Conservation (phyloP, 2,888 invertebrate genomes). For the Thalpophila matura region DNA sequence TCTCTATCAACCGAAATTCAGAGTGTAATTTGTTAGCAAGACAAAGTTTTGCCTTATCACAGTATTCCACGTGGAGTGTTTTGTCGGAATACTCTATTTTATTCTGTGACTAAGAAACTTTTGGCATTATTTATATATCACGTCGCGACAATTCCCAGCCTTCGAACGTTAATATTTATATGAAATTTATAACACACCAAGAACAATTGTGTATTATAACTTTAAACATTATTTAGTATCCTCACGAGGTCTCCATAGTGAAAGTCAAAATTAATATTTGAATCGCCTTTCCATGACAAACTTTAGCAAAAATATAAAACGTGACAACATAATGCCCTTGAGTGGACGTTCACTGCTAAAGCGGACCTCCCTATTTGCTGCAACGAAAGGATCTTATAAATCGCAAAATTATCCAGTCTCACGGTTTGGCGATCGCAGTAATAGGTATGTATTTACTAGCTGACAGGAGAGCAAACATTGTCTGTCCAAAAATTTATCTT, state of each 20-base stretch:
- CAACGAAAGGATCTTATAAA: slow-evolving; percentile 3
- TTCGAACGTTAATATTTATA: slow-evolving; percentile 43
- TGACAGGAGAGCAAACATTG: no score
- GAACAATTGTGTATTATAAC: slow-evolving; percentile 1
- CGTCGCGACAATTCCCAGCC: slow-evolving; percentile 39
- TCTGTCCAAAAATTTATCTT: no score
- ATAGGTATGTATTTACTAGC: no score
- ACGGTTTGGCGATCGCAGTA: no score
- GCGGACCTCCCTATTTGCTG: not conserved
- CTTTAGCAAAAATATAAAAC: not conserved
- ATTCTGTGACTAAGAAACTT: slow-evolving; percentile 70
- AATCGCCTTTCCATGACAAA: slow-evolving; percentile 1
- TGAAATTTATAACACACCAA: slow-evolving; percentile 20
- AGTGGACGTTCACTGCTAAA: not conserved
- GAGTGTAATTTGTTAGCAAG: slow-evolving; percentile 87
- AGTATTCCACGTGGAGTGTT: slow-evolving; percentile 89
- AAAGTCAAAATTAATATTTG: slow-evolving; percentile 19
- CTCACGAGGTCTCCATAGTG: slow-evolving; percentile 11
- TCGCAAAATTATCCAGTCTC: not conserved
- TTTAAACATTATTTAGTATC: slow-evolving; percentile 26
- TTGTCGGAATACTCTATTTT: slow-evolving; percentile 85
- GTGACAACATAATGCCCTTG: not conserved
- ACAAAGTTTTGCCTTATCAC: slow-evolving; percentile 88
- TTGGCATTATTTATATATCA: slow-evolving; percentile 58
- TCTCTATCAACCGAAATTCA: slow-evolving; percentile 87